Base-by-base conservation (phyloP, 2,888 invertebrate species). In the Drosophila kokeensis region DNA sequence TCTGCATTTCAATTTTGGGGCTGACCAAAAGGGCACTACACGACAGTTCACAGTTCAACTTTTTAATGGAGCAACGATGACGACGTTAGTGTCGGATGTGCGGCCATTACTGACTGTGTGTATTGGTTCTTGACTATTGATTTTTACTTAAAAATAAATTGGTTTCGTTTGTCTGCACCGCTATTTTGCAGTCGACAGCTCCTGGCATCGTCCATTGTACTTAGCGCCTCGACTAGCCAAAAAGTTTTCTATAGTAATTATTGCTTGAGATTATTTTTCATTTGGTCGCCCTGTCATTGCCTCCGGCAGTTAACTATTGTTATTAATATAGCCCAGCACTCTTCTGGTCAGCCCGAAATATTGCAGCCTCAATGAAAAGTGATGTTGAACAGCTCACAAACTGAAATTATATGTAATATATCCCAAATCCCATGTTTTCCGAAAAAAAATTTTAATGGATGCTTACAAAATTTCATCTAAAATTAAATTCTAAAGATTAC, bases 121-220 rank as follows among this genome's bases (percentile, higher is more conserved):
- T 62, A 52, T 45, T 36, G 67, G 40, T 63, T 71, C 70, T 77
- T 83, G 76, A 66, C 84, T 89, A 87, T 87, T 87, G 87, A 87
- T 87, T 87, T 87, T 89, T 80, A 89, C 89, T 89, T 82, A 77
- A 74, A 87, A 89, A 87, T 89, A 87, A 87, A 87, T 87, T 89
- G 87, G 87, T 89, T 87, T 87, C 89, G 89, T 87, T 87, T 89
- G 84, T 88, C 88, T 76, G 83, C 69, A 60, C 42, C 67, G 69
- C 75, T 64, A 40, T 70, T 69, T 58, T 55, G 58, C 69, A 59
- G 61, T 81, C 81, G 57, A 59, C 72, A 66, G 58, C 78, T 42
- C 34, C 45, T 30, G 11, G 42, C 48, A 27, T 8, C 27, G 63
- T 59, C 58, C 60, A 50, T 59, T 42, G 59, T 50, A 60, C 45